Evolutionary conservation across 2,113 vertebrate species (phyloP), one percentile per base, ranked within the genome.

Genomic region (Cinclus cinclus): DNA sequence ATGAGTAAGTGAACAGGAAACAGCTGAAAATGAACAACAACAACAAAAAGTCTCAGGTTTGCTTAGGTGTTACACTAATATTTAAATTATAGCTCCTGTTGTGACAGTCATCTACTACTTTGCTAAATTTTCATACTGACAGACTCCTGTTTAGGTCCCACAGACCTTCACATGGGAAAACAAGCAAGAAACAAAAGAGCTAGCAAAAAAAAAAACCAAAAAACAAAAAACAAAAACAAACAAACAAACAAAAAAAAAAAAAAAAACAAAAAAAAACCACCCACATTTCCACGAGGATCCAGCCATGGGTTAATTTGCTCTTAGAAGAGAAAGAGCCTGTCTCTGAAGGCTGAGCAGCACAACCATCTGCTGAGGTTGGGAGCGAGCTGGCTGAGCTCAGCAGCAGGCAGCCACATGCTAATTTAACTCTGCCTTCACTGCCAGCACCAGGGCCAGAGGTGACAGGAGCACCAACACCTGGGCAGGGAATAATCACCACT

Each of bases 291-390:
- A 49, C 0, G 12, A 74, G 37, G 42, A 52, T 87, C 3, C 35
- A 91, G 67, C 83, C 73, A 88, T 4, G 27, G 76, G 77, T 65
- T 85, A 92, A 95, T 91, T 92, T 92, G 62, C 79, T 70, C n/a
- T 76, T 78, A 52, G 71, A 77, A 92, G 30, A 79, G 77, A 81
- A 69, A 87, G 50, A 71, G 84, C 5, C 63, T 33, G 59, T 76
- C 55, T 80, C 73, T 87, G 76, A 87, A 94, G 76, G 52, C 87
- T 76, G 84, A 93, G 94, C 89, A 91, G 59, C 76, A 94, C 59
- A 95, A 8, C 92, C 96, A 97, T 96, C 93, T 96, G 93, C 89
- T 96, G 88, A 44, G 76, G 78, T 53, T 70, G 79, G 49, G 83
- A 92, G 52, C 8, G 81, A 74, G 82, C 68, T 93, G 67, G 83